Evolutionary conservation across 2,797 vertebrate species (phyloP).

Genomic region (Iguana delicatissima): DNA sequence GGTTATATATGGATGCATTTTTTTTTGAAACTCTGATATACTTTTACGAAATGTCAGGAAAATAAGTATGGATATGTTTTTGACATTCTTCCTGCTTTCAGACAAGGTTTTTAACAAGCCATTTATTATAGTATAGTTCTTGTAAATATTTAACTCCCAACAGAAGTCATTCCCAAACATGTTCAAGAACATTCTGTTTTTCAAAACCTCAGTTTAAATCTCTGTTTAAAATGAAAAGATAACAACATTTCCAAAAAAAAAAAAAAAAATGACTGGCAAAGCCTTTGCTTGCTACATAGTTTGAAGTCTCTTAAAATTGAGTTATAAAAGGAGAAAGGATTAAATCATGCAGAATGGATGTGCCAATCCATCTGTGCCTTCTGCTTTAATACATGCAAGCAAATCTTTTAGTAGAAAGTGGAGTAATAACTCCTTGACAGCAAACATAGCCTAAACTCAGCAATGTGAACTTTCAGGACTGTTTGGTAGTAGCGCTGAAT

Average conservation of each 20-base stretch:
- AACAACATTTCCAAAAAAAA: not conserved
- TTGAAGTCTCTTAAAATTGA: slow-evolving; percentile 22
- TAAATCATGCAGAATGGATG: not conserved
- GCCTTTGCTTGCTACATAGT: not conserved
- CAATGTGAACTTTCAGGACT: not conserved
- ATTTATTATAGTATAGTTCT: not conserved
- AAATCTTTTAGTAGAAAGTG: not conserved
- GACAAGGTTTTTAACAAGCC: not conserved
- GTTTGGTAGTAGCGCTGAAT: not conserved
- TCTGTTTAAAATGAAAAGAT: slow-evolving; percentile 10
- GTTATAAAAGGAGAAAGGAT: not conserved
- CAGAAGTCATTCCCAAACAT: not conserved
- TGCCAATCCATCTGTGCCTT: slow-evolving; percentile 17
- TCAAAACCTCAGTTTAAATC: not conserved
- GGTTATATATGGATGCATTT: not conserved
- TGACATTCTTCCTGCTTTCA: not conserved
- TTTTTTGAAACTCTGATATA: not conserved
- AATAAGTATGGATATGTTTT: not conserved
- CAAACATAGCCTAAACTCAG: not conserved
- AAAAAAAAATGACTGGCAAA: slow-evolving; percentile 6
- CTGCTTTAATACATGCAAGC: slow-evolving; percentile 9
- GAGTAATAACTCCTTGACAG: not conserved
- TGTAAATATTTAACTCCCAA: slow-evolving; percentile 1
- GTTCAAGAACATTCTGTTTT: not conserved
- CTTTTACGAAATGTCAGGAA: not conserved